A percentile compares a stretch with the other conserved stretches of the same genome.
These are phyloP conservation scores for Geodia barretti DNA, from an alignment of 37 sponge, comb jelly and placozoan genomes.

Conservation along the genomic window DNA sequence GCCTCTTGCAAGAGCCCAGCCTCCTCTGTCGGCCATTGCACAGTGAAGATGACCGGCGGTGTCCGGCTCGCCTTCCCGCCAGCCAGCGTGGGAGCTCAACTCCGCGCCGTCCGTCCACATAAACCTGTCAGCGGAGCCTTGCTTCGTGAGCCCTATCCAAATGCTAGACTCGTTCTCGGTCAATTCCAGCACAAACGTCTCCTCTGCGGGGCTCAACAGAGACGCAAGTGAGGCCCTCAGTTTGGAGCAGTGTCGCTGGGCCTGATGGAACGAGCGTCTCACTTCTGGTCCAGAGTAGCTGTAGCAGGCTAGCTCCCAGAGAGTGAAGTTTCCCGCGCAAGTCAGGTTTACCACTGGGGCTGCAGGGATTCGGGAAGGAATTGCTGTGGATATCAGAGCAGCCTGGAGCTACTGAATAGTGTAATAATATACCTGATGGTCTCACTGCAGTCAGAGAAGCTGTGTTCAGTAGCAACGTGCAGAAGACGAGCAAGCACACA, in stretches of 20 bases:
- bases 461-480: not conserved
- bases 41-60: constrained; percentile 53
- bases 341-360: not conserved
- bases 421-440: not conserved
- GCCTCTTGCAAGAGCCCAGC: constrained; percentile 57
- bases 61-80: constrained; percentile 53
- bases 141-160: constrained; percentile 67
- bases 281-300: constrained; percentile 30
- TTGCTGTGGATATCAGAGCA: too few species aligned
- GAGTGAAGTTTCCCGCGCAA: constrained; percentile 25
- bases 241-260: constrained; percentile 25
- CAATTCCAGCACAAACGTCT: constrained; percentile 36
- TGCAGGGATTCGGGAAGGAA: not conserved
- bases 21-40: constrained; percentile 18
- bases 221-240: constrained; percentile 34
- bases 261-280: constrained; percentile 24
- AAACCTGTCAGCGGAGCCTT: constrained; percentile 43
- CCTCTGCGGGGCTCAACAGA: constrained; percentile 30
- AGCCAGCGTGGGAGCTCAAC: constrained; percentile 8
- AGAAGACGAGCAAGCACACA: not conserved
- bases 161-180: constrained; percentile 19
- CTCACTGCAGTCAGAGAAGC: constrained; percentile 4
- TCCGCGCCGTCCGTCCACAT: constrained; percentile 36
- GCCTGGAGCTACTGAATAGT: too few species aligned
- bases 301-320: constrained; percentile 37